Percentiles rank a stretch among this genome's conserved stretches.
Conservation (phyloP, 2,113 vertebrate species). For the Passer montanus region DNA sequence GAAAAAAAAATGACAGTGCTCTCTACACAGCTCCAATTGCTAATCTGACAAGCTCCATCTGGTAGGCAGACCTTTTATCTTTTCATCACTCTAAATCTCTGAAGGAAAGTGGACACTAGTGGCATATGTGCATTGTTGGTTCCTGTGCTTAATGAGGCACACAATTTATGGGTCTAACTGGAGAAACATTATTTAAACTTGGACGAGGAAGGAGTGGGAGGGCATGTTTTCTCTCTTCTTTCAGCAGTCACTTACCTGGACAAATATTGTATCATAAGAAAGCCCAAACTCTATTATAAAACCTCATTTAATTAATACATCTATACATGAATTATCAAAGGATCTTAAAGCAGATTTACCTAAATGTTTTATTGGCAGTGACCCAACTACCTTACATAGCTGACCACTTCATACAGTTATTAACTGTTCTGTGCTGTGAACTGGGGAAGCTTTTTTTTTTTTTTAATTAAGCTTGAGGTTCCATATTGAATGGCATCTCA, state of each 20-base stretch:
- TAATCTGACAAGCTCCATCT: constrained; percentile 85
- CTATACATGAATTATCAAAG: neutral
- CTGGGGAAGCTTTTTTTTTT: neutral
- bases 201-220: neutral
- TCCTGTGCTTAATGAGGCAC: constrained; percentile 65
- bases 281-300: neutral
- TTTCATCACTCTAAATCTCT: constrained; percentile 71
- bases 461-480: neutral
- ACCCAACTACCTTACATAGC: neutral
- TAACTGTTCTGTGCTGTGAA: neutral
- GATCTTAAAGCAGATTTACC: neutral
- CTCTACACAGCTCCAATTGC: constrained; percentile 70
- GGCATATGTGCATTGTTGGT: constrained; percentile 70
- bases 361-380: neutral
- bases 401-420: neutral
- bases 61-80: constrained; percentile 76
- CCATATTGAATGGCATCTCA: neutral
- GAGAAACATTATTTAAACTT: constrained; percentile 19
- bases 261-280: neutral
- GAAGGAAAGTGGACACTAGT: constrained; percentile 74
- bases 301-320: neutral
- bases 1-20: constrained; percentile 14
- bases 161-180: constrained; percentile 53
- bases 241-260: neutral
- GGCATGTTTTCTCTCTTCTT: neutral